A percentile compares a stretch with the other conserved stretches of the same genome.
Conservation (phyloP, 2,113 vertebrate genomes). For the Microcebus murinus region DNA sequence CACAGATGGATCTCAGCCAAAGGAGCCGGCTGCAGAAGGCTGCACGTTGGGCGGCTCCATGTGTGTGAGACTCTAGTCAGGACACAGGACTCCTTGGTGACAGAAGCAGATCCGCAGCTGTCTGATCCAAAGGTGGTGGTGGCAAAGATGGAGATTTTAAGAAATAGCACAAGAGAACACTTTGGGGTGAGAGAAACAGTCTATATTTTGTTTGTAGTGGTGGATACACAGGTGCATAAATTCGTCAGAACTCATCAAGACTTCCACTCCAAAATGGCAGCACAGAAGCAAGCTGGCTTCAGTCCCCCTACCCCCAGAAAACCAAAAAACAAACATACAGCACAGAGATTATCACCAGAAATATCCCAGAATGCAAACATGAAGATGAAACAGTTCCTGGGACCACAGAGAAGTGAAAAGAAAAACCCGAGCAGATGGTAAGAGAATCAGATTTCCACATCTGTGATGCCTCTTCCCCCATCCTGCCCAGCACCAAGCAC, state of each 20-base stretch:
- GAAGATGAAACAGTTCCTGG: no score
- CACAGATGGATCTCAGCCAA: neutral
- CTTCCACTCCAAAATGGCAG: no score
- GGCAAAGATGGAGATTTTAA: neutral
- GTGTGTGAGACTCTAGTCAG: neutral
- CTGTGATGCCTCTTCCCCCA: no score
- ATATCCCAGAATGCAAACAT: no score
- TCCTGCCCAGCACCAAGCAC: no score
- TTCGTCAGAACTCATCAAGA: neutral
- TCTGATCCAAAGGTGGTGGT: neutral
- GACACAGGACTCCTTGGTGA: neutral
- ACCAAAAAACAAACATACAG: no score
- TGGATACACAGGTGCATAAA: neutral
- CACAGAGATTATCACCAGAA: no score
- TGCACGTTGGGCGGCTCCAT: accelerated
- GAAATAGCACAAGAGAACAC: neutral
- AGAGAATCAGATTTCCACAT: no score
- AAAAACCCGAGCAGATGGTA: no score
- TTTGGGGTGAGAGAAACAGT: neutral
- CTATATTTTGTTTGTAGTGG: neutral
- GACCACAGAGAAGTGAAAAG: no score
- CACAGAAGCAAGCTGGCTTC: no score
- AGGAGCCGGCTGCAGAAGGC: neutral
- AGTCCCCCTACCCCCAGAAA: no score
- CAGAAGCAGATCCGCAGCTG: neutral